Evolutionary conservation across 37 sponge, comb jelly and placozoan species (phyloP), one percentile per base, ranked within the genome.

Genomic region (Aplysina aerophoba): DNA sequence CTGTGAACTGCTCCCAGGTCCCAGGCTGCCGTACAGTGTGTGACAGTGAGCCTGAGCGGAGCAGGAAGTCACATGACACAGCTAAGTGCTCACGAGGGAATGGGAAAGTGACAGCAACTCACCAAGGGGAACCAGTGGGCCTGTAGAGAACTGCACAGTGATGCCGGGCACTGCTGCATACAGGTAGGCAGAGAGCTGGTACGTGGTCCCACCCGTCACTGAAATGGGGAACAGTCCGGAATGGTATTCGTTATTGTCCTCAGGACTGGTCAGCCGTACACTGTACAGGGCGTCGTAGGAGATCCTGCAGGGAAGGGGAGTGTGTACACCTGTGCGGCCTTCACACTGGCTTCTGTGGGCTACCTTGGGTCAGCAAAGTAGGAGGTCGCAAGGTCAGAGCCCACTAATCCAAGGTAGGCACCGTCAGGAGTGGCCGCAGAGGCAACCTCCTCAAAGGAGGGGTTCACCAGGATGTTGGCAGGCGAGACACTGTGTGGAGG

Each of bases 231-330:
- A 83, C 15, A 22, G 33, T 0, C 33, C 40, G 24, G 24, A 17
- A 0, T 8, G 17, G 38, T 68, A 68, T 12, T 71, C 71, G 19
- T 13, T 8, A 3, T 50, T 24, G 13, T 1, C 30, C 33, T 35
- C 62, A 4, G 84, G 84, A 4, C 44, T 67, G 0, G 25, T 39
- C 17, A 68, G 68, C 67, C 71, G 30, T n/a, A 83, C 40, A 66
- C 84, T 83, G 84, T 83, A 61, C 31, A 83, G 71, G 3, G 69
- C 84, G 24, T 83, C 84, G 24, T 60, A 60, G 21, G 84, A 83
- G 68, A 83, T 2, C 68, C 84, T 83, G 71, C 50, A 44, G 50
- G 50, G 50, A 8, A 44, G 50, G 50, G 8, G 50, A 11, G 50
- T 44, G 50, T 44, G 50, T 44, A 8, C 8, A 44, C 50, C 3